Evolutionary conservation across 2,797 vertebrate species (phyloP), one percentile per base, ranked within the genome.

Genomic region (Lacerta agilis): DNA sequence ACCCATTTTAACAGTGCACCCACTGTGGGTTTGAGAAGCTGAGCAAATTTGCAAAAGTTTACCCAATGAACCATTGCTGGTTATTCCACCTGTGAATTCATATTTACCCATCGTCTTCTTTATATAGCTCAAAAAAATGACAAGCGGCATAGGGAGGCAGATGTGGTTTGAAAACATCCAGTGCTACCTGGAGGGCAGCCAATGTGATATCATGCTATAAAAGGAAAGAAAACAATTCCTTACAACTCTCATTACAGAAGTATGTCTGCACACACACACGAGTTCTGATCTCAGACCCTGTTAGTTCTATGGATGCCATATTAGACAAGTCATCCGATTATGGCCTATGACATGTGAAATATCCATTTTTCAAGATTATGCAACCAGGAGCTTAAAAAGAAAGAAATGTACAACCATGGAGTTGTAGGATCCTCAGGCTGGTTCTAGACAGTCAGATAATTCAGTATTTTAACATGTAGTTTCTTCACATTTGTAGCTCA

Each of bases 201-300:
- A 98, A 93, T 33, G 98, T 98, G 9, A 96, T 97, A 95, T 98
- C 98, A 88, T 98, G 97, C 98, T 98, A 89, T 82, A 94, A 94
- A 85, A 88, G 92, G 89, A 90, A 43, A 85, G 49, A 73, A 69
- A 58, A 58, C 6, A 66, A 66, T 45, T 29, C 5, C 5, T 4
- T 58, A 41, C 33, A 88, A 49, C 15, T 45, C 33, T 11, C 23
- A 69, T 78, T 64, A 36, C 7, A 66, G 5, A 79, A 64, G 25
- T 58, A 6, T 72, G 33, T 38, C 8, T 61, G 20, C n/a, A 10
- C 33, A 33, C 33, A 33, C 33, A 33, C 33, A 33, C 33, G 33
- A 33, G 33, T 33, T 33, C 45, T 55, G 9, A 6, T 17, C 49
- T 55, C 15, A 55, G 15, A 55, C 9, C 9, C 49, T 55, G 49